phyloP scores from a whole-genome alignment of 2,797 vertebrate genomes.

The Mico argentatus region DNA sequence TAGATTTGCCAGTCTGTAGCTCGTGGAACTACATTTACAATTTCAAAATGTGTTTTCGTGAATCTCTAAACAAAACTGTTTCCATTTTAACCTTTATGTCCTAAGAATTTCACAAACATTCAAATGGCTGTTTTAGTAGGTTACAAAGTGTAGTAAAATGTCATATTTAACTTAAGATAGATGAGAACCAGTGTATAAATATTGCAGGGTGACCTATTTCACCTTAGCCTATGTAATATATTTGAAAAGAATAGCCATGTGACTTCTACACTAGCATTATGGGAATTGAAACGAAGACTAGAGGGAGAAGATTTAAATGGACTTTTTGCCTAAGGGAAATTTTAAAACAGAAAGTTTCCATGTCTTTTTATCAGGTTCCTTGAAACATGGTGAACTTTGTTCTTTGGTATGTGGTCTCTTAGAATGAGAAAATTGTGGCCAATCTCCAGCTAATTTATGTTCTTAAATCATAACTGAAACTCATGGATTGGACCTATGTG shows the following conservation, averaged over 20 bases:
- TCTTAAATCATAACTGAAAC: constrained; percentile 19
- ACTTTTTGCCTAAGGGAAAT: neutral
- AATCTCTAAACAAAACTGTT: constrained; percentile 43
- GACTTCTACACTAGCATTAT: neutral
- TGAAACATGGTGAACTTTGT: constrained; percentile 11
- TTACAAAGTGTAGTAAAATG: constrained; percentile 35
- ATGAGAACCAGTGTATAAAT: neutral
- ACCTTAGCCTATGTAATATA: neutral
- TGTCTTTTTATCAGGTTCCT: constrained; percentile 9
- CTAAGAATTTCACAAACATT: constrained; percentile 47
- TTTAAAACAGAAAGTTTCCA: constrained; percentile 28
- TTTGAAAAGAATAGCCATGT: constrained; percentile 25
- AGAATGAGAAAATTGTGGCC: neutral
- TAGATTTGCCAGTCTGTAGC: too few species aligned
- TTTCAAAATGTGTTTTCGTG: neutral
- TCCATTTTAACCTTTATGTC: constrained; percentile 12
- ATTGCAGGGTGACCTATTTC: neutral
- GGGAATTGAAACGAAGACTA: constrained; percentile 27
- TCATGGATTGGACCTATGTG: neutral
- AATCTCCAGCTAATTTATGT: neutral
- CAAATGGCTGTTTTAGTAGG: neutral
- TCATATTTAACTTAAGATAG: constrained; percentile 37
- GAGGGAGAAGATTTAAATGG: neutral
- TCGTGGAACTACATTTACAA: neutral
- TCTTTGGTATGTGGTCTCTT: neutral